These are phyloP conservation scores for Palythoa caribaeorum DNA, from an alignment of 92 coral and sea anemone genomes.

Conservation along the genomic window DNA sequence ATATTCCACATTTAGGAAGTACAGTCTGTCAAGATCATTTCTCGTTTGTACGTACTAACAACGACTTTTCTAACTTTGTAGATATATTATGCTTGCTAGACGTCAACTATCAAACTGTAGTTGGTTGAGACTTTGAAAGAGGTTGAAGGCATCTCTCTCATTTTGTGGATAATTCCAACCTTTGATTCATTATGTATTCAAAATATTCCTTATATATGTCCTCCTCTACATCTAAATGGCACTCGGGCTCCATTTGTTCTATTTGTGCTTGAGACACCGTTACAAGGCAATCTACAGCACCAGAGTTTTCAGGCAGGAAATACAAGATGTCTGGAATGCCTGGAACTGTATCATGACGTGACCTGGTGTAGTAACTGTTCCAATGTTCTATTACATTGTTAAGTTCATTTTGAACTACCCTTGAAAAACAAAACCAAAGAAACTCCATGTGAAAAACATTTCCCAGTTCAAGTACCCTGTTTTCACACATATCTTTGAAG, in stretches of 20 bases:
- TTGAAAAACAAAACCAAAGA: slow-evolving; percentile 15
- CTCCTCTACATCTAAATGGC: slow-evolving; percentile 66
- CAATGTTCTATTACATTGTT: slow-evolving; percentile 70
- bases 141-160: slow-evolving; percentile 71
- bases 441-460: too few relatives aligned
- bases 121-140: slow-evolving; percentile 70
- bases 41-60: slow-evolving; percentile 30
- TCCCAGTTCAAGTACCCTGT: slow-evolving; percentile 62
- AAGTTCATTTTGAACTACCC: slow-evolving; percentile 19
- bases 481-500: slow-evolving; percentile 7
- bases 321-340: slow-evolving; percentile 37
- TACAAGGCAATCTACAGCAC: slow-evolving; percentile 64
- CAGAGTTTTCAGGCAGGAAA: neutral
- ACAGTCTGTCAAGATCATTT: slow-evolving; percentile 33
- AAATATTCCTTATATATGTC: slow-evolving; percentile 71
- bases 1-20: slow-evolving; percentile 17
- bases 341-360: slow-evolving; percentile 57
- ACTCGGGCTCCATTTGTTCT: slow-evolving; percentile 60
- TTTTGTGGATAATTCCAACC: slow-evolving; percentile 72
- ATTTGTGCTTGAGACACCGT: slow-evolving; percentile 58
- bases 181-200: slow-evolving; percentile 61
- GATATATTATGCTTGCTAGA: slow-evolving; percentile 30
- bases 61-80: neutral
- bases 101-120: slow-evolving; percentile 60
- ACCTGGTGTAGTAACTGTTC: slow-evolving; percentile 76